These are phyloP conservation scores for Semaprochilodus insignis DNA, from an alignment of 2,797 vertebrate species.

Conservation along the genomic window DNA sequence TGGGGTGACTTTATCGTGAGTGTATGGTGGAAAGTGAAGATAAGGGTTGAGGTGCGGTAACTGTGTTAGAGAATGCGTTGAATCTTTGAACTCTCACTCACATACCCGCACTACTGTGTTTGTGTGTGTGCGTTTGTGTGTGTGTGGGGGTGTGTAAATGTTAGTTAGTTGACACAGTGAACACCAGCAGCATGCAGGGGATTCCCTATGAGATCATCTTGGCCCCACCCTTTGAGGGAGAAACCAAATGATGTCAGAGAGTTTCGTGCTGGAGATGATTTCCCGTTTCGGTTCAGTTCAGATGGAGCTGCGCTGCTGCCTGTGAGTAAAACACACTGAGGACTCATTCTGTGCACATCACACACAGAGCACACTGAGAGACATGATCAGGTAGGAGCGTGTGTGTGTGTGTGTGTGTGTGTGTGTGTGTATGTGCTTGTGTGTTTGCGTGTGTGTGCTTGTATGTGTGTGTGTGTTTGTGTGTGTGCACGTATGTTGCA, in stretches of 20 bases:
- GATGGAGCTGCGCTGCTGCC: neutral
- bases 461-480: too few species aligned
- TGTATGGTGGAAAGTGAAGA: too few species aligned
- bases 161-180: neutral
- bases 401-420: too few species aligned
- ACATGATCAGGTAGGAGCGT: too few species aligned
- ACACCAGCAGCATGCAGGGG: neutral
- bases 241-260: neutral
- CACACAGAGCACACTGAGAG: neutral
- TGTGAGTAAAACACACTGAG: neutral
- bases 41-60: too few species aligned
- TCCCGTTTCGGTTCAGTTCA: neutral
- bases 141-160: slow-evolving; percentile 3
- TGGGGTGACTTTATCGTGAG: too few species aligned
- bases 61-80: too few species aligned
- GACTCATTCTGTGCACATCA: neutral
- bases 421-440: too few species aligned
- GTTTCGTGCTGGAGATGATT: neutral
- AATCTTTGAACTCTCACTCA: too few species aligned
- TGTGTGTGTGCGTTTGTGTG: slow-evolving; percentile 36
- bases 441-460: too few species aligned
- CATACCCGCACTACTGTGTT: neutral
- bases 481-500: too few species aligned
- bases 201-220: slow-evolving; percentile 31
- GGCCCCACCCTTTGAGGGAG: neutral